Percentiles rank a stretch among this genome's conserved stretches.
Conservation (phyloP, 2,797 vertebrate species). For the Adrianichthys oophorus region DNA sequence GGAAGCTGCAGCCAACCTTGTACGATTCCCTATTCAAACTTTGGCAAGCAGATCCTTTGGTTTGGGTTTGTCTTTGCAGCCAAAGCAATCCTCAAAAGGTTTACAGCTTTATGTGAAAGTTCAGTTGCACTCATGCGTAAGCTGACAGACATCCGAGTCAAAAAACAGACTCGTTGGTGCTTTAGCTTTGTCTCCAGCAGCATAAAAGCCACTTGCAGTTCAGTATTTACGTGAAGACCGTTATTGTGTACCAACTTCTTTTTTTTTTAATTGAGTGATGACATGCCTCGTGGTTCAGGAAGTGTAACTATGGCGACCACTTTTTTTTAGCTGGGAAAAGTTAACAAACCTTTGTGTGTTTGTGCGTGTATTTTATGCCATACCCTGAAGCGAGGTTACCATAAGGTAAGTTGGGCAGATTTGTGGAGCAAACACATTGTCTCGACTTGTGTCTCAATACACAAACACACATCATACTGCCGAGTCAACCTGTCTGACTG, state of each 20-base stretch:
- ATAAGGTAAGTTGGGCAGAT: constrained; percentile 81
- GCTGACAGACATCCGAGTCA: constrained; percentile 3
- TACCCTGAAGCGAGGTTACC: constrained; percentile 83
- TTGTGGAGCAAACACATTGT: constrained; percentile 68
- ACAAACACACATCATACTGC: constrained; percentile 13
- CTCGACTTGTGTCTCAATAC: constrained; percentile 47
- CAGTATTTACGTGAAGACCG: constrained; percentile 12
- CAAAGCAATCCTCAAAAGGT: constrained; percentile 29
- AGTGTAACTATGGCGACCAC: constrained; percentile 51
- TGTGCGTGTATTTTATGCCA: constrained; percentile 71
- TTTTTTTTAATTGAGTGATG: constrained; percentile 5
- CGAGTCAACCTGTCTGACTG: constrained; percentile 53
- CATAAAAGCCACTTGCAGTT: neutral
- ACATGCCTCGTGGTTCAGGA: constrained; percentile 41
- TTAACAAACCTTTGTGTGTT: constrained; percentile 67
- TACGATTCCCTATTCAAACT: constrained; percentile 41
- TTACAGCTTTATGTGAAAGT: constrained; percentile 20
- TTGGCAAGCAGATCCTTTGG: constrained; percentile 49
- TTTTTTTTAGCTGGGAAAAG: constrained; percentile 62
- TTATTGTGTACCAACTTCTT: constrained; percentile 39
- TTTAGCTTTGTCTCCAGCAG: neutral
- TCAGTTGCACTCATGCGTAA: constrained; percentile 5
- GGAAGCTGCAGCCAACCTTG: constrained; percentile 43
- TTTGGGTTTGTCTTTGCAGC: constrained; percentile 56
- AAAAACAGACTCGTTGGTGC: neutral